A percentile compares a stretch with the other conserved stretches of the same genome.
Evolutionary conservation across 2,888 invertebrate genomes (phyloP).

Genomic region (Chironomus riparius): DNA sequence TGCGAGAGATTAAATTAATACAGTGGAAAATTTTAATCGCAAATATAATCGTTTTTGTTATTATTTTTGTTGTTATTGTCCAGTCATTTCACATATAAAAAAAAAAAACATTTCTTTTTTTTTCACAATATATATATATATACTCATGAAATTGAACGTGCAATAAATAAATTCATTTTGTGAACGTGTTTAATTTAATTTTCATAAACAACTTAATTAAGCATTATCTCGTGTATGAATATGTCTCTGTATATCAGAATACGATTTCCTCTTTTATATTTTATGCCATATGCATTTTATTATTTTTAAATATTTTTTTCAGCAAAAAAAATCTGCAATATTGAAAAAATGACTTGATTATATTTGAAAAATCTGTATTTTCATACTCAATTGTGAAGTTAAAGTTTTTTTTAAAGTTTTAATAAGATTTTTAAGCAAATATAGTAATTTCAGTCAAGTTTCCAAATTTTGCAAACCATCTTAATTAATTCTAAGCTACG

Average conservation of each 20-base stretch:
- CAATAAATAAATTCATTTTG: conserved; percentile 20
- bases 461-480: no score
- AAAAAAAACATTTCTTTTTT: neutral
- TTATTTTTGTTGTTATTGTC: neutral
- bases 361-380: no score
- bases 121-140: neutral
- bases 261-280: no score
- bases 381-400: no score
- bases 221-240: conserved; percentile 8
- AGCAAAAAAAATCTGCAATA: no score
- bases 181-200: conserved; percentile 26
- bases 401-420: no score
- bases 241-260: neutral
- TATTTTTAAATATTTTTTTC: no score
- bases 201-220: conserved; percentile 26
- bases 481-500: no score
- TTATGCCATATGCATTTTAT: no score
- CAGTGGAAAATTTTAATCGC: conserved; percentile 26
- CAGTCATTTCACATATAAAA: neutral
- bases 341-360: no score
- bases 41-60: neutral
- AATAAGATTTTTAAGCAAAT: no score
- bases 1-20: conserved; percentile 17
- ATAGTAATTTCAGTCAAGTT: no score
- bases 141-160: conserved; percentile 6